Percentiles rank a stretch among this genome's conserved stretches.
Evolutionary conservation across 2,888 invertebrate genomes (phyloP).

Genomic region (Himalopsyche japonica): DNA sequence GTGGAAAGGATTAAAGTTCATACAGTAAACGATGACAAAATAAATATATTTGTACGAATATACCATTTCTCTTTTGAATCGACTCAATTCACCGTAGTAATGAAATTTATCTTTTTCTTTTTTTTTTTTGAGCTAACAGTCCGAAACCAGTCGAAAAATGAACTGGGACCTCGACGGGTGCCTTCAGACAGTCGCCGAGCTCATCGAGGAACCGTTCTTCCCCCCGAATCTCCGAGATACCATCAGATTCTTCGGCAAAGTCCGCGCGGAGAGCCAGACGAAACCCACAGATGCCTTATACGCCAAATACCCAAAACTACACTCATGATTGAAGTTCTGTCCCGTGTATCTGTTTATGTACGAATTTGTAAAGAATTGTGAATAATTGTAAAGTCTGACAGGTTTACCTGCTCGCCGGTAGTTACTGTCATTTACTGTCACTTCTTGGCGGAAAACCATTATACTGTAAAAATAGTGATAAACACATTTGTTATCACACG

Average conservation of each 20-base stretch:
- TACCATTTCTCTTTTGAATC: not conserved
- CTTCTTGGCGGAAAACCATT: no score
- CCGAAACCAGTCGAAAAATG: constrained; percentile 67
- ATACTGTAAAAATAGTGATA: no score
- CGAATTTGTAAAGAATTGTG: no score
- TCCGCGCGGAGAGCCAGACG: constrained; percentile 5
- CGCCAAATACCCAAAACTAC: constrained; percentile 15
- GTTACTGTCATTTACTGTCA: no score
- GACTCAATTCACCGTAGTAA: no score
- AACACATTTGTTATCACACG: no score
- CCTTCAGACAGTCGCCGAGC: constrained; percentile 11
- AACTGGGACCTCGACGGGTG: constrained; percentile 52
- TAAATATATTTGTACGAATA: no score
- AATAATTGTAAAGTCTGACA: no score
- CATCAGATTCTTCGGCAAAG: constrained; percentile 49
- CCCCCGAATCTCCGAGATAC: constrained; percentile 50
- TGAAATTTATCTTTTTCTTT: not conserved
- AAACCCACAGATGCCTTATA: constrained; percentile 6
- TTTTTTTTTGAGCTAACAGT: constrained; percentile 66
- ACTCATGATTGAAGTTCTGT: not conserved
- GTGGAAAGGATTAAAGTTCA: no score
- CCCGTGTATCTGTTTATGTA: no score
- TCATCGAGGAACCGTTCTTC: constrained; percentile 47
- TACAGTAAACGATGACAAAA: no score
- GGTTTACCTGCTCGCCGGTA: no score